Evolutionary conservation across 2,888 invertebrate genomes (phyloP).

Genomic region (Biston stratarius): DNA sequence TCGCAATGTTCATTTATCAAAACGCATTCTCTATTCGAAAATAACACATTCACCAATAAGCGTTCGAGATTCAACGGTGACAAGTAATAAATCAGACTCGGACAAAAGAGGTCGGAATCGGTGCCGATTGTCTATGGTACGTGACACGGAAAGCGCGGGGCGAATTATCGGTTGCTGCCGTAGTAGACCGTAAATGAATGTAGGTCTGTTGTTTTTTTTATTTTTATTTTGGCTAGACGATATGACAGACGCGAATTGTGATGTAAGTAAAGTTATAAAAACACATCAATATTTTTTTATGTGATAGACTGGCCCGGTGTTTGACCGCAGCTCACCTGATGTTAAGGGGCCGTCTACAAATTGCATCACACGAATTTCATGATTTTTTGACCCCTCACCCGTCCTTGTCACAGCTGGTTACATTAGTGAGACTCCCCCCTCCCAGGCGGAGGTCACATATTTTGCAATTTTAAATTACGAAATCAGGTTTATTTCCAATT

Average conservation of each 20-base stretch:
- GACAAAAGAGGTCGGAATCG: constrained; percentile 42
- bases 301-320: no score
- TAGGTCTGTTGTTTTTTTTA: constrained; percentile 27
- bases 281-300: no score
- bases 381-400: no score
- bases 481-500: no score
- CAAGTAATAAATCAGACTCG: constrained; percentile 43
- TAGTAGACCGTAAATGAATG: constrained; percentile 15
- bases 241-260: constrained; percentile 10
- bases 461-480: no score
- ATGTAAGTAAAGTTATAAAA: no score
- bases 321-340: no score
- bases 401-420: no score
- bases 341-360: no score
- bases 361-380: no score
- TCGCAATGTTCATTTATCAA: constrained; percentile 13
- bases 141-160: constrained; percentile 69
- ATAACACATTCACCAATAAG: constrained; percentile 20
- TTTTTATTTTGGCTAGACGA: constrained; percentile 22
- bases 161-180: constrained; percentile 61
- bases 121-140: constrained; percentile 61
- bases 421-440: no score
- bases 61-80: constrained; percentile 41
- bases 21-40: constrained; percentile 17
- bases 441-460: no score